These are phyloP conservation scores for Dolichoris vasculosae DNA, from an alignment of 1,140 invertebrate genomes.

Conservation along the genomic window DNA sequence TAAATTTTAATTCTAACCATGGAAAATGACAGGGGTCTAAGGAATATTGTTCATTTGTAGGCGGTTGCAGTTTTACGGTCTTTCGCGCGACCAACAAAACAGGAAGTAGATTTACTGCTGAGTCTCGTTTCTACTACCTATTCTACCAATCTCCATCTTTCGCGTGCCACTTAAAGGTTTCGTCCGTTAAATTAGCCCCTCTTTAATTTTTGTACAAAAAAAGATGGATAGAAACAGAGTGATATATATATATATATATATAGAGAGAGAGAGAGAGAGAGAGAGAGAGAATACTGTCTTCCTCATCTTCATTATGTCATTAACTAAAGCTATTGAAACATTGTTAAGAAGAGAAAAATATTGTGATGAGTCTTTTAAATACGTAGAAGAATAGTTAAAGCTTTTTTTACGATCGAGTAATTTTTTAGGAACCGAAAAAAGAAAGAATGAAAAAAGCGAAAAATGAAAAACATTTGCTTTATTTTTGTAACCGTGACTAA, in stretches of 20 bases:
- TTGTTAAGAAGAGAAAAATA: not conserved
- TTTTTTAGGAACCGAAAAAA: not conserved
- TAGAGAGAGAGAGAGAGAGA: not conserved
- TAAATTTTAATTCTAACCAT: not conserved
- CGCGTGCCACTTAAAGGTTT: constrained; percentile 19
- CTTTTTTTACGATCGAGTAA: not conserved
- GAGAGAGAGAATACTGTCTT: not conserved
- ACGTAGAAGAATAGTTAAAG: not conserved
- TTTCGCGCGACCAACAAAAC: constrained; percentile 2
- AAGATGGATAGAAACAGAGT: too few relatives aligned
- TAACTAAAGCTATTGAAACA: not conserved
- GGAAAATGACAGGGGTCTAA: not conserved
- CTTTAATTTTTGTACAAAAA: constrained; percentile 38
- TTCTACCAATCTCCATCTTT: not conserved
- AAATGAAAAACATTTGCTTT: too few relatives aligned
- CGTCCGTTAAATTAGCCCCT: constrained; percentile 20
- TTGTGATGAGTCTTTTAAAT: not conserved
- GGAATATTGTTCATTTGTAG: not conserved
- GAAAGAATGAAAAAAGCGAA: too few relatives aligned
- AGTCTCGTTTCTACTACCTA: constrained; percentile 13
- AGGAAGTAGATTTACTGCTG: constrained; percentile 41
- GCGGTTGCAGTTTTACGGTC: not conserved
- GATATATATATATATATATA: too few relatives aligned
- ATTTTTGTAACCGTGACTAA: too few relatives aligned
- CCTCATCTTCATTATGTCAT: not conserved